These are phyloP conservation scores for Diabrotica balteata DNA, from an alignment of 2,888 invertebrate species.

Conservation along the genomic window DNA sequence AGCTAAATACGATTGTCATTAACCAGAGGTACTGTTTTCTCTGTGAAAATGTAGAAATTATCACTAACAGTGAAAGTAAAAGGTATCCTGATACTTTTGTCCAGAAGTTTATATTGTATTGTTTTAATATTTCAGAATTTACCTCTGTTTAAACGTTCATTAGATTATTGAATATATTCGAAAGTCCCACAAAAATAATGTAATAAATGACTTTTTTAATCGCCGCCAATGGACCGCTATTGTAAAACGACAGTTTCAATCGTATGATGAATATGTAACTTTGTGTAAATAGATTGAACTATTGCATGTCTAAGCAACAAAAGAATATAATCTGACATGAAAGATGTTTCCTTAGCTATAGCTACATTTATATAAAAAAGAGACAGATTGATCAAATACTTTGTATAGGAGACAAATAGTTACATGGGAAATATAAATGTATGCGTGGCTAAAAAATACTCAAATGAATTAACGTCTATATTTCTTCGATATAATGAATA, in stretches of 20 bases:
- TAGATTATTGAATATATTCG: too few relatives aligned
- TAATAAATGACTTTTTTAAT: too few relatives aligned
- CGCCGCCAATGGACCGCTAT: background rate
- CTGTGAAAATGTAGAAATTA: too few relatives aligned
- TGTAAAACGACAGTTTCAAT: constrained; percentile 12
- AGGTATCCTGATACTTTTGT: too few relatives aligned
- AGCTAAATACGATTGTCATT: too few relatives aligned
- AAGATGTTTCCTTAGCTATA: constrained; percentile 25
- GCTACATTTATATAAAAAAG: constrained; percentile 11
- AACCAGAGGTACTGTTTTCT: too few relatives aligned
- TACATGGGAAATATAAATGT: constrained; percentile 6
- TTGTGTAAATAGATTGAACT: constrained; percentile 27
- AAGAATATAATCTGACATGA: constrained; percentile 28
- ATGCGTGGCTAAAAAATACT: constrained; percentile 7
- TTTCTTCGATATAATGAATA: constrained; percentile 2
- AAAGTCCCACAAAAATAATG: too few relatives aligned
- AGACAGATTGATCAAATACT: constrained; percentile 23
- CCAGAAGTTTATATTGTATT: too few relatives aligned
- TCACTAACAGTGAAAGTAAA: too few relatives aligned
- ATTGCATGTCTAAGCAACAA: constrained; percentile 28
- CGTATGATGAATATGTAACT: constrained; percentile 20
- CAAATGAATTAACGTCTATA: constrained; percentile 13
- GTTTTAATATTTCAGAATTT: too few relatives aligned
- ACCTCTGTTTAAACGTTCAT: too few relatives aligned
- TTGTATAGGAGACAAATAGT: constrained; percentile 24